Conservation (phyloP, 2,113 vertebrate species). For the Tragulus kanchil region DNA sequence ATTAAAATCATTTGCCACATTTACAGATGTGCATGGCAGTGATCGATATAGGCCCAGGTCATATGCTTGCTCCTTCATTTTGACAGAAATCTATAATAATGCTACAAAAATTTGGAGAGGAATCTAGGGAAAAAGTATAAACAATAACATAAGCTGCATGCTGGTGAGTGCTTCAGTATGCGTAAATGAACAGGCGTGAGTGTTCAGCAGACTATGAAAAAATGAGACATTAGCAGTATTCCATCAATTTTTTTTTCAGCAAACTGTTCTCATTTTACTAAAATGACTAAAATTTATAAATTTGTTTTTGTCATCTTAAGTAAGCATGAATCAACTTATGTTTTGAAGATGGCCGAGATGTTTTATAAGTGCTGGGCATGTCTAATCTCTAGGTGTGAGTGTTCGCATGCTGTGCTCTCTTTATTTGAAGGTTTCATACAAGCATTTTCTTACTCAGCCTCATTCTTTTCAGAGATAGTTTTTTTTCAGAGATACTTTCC, state of each 20-base stretch:
- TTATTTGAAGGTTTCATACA: constrained; percentile 31
- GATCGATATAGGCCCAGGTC: too few relatives aligned
- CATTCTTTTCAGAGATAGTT: not conserved
- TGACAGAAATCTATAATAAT: not conserved
- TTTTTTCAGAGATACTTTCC: constrained; percentile 20
- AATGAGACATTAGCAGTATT: not conserved
- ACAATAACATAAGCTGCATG: not conserved
- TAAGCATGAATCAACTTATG: not conserved
- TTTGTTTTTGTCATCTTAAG: not conserved
- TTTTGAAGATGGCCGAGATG: constrained; percentile 50
- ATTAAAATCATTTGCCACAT: not conserved
- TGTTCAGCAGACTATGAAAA: not conserved
- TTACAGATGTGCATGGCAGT: not conserved
- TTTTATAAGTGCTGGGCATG: not conserved
- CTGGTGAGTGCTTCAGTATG: not conserved
- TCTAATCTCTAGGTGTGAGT: constrained; percentile 16
- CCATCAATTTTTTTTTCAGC: not conserved
- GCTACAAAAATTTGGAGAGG: not conserved
- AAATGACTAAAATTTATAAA: not conserved
- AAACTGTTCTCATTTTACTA: not conserved
- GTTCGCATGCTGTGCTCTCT: not conserved
- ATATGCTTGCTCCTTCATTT: not conserved
- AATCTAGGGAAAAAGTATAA: not conserved
- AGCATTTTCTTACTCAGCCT: not conserved
- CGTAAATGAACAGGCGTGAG: not conserved